Percentiles rank a stretch among this genome's conserved stretches.
Evolutionary conservation across 2,888 invertebrate species (phyloP).

Genomic region (Eristalis intricaria): DNA sequence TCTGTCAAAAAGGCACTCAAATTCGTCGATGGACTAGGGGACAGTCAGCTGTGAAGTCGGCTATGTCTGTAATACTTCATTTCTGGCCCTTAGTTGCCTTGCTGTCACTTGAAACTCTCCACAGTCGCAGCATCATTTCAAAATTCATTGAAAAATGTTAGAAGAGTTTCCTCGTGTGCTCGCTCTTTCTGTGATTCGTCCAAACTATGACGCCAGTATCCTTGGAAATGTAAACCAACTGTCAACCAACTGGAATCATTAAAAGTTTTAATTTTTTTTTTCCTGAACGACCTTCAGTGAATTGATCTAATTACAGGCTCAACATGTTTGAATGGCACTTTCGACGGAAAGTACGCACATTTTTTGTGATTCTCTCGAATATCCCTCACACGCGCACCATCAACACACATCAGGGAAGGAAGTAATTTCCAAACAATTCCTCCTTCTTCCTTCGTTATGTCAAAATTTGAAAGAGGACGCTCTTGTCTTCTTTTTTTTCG

Average conservation of each 20-base stretch:
- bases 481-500: background rate
- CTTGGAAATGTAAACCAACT: background rate
- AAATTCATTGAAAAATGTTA: background rate
- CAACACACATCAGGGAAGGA: slow-evolving; percentile 40
- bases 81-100: no score
- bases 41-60: no score
- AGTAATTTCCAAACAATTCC: slow-evolving; percentile 54
- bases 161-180: background rate
- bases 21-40: no score
- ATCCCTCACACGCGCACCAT: no score
- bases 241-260: slow-evolving; percentile 11
- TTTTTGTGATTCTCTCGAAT: no score
- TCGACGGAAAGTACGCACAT: background rate
- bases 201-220: background rate
- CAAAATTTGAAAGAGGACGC: slow-evolving; percentile 8
- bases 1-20: no score
- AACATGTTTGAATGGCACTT: background rate
- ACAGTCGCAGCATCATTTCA: no score
- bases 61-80: no score
- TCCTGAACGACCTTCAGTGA: slow-evolving; percentile 4
- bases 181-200: background rate
- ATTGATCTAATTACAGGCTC: background rate
- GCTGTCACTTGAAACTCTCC: background rate
- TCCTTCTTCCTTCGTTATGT: background rate
- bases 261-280: slow-evolving; percentile 29